A percentile compares a stretch with the other conserved stretches of the same genome.
phyloP scores from a whole-genome alignment of 1,140 invertebrate species.

The Pseudoatta argentina region DNA sequence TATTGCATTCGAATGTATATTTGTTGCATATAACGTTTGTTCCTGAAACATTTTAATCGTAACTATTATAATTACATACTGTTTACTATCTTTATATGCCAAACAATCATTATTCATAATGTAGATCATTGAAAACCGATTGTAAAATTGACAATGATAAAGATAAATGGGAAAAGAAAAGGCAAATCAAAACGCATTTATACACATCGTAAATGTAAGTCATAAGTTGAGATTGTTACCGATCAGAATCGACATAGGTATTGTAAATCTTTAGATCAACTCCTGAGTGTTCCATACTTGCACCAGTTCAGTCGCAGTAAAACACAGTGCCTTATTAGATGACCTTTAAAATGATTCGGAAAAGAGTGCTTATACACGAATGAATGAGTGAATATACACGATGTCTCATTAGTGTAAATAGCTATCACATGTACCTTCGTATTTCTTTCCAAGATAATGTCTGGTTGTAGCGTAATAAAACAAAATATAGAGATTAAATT shows the following conservation, averaged over 20 bases:
- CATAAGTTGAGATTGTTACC: slow-evolving; percentile 42
- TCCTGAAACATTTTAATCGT: slow-evolving; percentile 72
- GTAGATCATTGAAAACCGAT: slow-evolving; percentile 7
- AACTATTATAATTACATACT: slow-evolving; percentile 68
- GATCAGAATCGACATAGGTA: slow-evolving; percentile 51
- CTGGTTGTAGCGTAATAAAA: neutral
- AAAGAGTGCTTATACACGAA: slow-evolving; percentile 63
- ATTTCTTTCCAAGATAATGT: neutral
- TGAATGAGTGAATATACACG: slow-evolving; percentile 63
- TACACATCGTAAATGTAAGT: slow-evolving; percentile 62
- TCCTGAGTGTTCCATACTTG: slow-evolving; percentile 60
- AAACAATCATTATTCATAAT: slow-evolving; percentile 51
- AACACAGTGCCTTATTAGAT: slow-evolving; percentile 81
- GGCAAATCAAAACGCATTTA: slow-evolving; percentile 75
- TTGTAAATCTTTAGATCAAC: slow-evolving; percentile 63
- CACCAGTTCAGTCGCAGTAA: slow-evolving; percentile 73
- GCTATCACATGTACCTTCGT: neutral
- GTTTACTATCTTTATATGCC: slow-evolving; percentile 41
- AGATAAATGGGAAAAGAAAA: slow-evolving; percentile 29
- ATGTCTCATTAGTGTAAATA: slow-evolving; percentile 70
- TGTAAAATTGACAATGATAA: slow-evolving; percentile 49
- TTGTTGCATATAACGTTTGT: slow-evolving; percentile 74
- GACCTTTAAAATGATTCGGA: slow-evolving; percentile 67
- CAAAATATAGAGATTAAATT: slow-evolving; percentile 8
- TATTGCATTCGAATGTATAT: slow-evolving; percentile 39